A percentile compares a stretch with the other conserved stretches of the same genome.
These are phyloP conservation scores for Mythimna impura DNA, from an alignment of 2,888 invertebrate genomes.

Conservation along the genomic window DNA sequence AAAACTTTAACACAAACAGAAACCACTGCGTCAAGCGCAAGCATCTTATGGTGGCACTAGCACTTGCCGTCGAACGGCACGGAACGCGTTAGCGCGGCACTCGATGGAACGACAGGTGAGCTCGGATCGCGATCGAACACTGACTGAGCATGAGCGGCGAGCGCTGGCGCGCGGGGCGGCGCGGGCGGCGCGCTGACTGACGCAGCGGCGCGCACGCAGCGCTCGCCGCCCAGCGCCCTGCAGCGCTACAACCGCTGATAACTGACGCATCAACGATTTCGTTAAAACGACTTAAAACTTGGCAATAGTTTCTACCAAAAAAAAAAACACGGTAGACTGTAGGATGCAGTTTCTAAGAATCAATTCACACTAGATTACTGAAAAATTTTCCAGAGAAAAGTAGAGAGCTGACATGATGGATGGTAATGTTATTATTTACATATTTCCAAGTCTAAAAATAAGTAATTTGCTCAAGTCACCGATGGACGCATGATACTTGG, in stretches of 20 bases:
- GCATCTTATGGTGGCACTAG: conserved; percentile 84
- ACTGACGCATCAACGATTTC: conserved; percentile 69
- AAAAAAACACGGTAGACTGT: conserved; percentile 68
- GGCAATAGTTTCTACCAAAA: conserved; percentile 73
- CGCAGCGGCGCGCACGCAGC: conserved; percentile 52
- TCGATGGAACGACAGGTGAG: conserved; percentile 76
- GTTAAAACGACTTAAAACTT: conserved; percentile 75
- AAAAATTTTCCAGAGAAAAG: conserved; percentile 56
- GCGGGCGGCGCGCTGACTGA: conserved; percentile 54
- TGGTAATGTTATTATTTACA: conserved; percentile 50
- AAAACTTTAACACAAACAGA: conserved; percentile 83
- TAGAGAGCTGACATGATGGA: conserved; percentile 60
- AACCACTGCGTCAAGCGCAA: conserved; percentile 85
- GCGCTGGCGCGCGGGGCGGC: conserved; percentile 54
- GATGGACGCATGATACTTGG: conserved; percentile 1
- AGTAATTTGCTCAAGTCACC: conserved; percentile 33
- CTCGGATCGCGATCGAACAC: conserved; percentile 83
- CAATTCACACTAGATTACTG: conserved; percentile 61
- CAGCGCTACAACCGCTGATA: conserved; percentile 62
- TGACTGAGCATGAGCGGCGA: conserved; percentile 65
- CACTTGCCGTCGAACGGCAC: conserved; percentile 80
- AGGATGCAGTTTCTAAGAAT: conserved; percentile 75
- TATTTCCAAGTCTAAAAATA: conserved; percentile 36
- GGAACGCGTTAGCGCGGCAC: conserved; percentile 71
- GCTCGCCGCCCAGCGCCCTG: conserved; percentile 50